Conservation (phyloP, 2,888 invertebrate genomes). For the Stegophylla sp. region DNA sequence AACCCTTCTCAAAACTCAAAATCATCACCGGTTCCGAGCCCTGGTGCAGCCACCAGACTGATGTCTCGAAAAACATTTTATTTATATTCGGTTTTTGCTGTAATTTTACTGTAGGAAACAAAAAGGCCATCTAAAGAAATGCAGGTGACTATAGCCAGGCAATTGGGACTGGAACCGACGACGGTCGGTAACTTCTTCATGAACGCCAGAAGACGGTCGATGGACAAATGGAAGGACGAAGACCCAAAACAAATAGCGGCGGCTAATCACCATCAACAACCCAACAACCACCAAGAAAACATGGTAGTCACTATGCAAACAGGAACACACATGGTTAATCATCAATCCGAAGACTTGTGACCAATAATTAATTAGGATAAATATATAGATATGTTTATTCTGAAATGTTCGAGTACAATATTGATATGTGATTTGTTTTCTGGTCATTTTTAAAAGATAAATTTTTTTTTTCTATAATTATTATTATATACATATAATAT, state of each 20-base stretch:
- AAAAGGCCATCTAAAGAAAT: constrained; percentile 99
- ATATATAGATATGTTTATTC: constrained; percentile 17
- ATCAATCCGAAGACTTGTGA: constrained; percentile 54
- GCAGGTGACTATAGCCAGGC: constrained; percentile 98
- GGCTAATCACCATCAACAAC: too few relatives aligned
- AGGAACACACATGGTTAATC: constrained; percentile 50
- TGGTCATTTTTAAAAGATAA: constrained; percentile 30
- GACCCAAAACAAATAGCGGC: constrained; percentile 72
- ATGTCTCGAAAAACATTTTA: too few relatives aligned
- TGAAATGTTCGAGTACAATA: constrained; percentile 42
- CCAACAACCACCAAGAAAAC: constrained; percentile 65
- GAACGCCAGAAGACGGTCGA: constrained; percentile 97
- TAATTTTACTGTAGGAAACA: constrained; percentile 78
- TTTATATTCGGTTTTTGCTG: too few relatives aligned
- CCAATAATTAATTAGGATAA: constrained; percentile 50
- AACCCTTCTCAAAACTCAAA: too few relatives aligned
- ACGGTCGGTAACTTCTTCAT: constrained; percentile 99
- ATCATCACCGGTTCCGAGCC: too few relatives aligned
- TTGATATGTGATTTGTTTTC: constrained; percentile 50
- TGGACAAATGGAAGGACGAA: constrained; percentile 99
- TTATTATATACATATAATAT: constrained; percentile 12
- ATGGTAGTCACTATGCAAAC: constrained; percentile 41
- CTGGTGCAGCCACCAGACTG: too few relatives aligned
- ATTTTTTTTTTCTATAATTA: constrained; percentile 22
- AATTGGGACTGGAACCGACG: constrained; percentile 94